Conservation (phyloP, 2,113 vertebrate species). For the Lynx canadensis region DNA sequence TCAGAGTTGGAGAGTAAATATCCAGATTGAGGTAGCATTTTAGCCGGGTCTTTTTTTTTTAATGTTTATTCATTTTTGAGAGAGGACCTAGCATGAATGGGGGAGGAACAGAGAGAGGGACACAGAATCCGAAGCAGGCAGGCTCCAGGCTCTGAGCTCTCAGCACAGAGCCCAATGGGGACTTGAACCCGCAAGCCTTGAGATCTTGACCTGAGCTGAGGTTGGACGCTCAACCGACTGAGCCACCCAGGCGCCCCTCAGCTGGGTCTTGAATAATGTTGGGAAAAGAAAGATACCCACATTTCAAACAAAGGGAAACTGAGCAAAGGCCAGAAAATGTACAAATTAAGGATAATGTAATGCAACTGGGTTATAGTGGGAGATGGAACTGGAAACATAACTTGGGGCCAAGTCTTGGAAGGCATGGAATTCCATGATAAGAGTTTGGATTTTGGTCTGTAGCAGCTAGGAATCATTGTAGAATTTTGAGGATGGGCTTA, state of each 20-base stretch:
- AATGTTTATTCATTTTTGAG: too few relatives aligned
- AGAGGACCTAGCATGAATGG: too few relatives aligned
- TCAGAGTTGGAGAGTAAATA: not conserved
- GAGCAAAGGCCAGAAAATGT: not conserved
- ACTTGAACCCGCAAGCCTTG: too few relatives aligned
- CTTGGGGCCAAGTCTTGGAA: not conserved
- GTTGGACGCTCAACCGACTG: too few relatives aligned
- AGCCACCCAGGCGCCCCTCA: not conserved
- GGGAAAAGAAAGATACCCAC: not conserved
- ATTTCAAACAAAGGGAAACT: constrained; percentile 7
- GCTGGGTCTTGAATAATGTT: not conserved
- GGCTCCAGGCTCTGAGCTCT: too few relatives aligned
- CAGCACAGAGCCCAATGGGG: too few relatives aligned
- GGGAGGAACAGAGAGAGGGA: too few relatives aligned
- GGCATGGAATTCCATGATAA: not conserved
- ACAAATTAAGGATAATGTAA: not conserved
- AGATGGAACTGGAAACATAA: constrained; percentile 26
- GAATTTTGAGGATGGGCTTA: not conserved
- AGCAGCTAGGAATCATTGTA: not conserved
- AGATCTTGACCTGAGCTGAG: too few relatives aligned
- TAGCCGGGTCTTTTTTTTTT: not conserved
- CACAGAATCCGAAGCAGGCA: too few relatives aligned
- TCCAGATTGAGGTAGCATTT: constrained; percentile 23
- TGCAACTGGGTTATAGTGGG: not conserved
- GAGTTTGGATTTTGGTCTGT: not conserved